Evolutionary conservation across 37 sponge, comb jelly and placozoan species (phyloP), one percentile per base, ranked within the genome.

Genomic region (Beroe forskalii): DNA sequence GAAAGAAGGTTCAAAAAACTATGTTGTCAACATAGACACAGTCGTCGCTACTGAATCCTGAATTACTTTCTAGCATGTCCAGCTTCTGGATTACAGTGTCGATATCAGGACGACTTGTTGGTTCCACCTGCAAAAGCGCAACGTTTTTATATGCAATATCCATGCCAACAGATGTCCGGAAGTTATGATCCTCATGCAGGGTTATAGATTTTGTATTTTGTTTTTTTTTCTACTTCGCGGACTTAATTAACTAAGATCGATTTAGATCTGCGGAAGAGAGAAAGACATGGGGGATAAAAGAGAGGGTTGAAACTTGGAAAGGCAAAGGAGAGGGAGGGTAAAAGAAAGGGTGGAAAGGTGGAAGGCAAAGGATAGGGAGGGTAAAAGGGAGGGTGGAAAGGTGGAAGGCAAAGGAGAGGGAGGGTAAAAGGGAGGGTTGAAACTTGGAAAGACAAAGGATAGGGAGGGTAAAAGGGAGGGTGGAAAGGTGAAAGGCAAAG

Each of bases 41-140:
- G 17, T 69, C 72, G 39, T 69, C 72, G 39, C 72, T 69, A 23
- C 38, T 44, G 20, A 80, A 80, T 4, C 86, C 55, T 1, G 86
- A 80, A 30, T 80, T 80, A 43, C 86, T 80, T 43, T 80, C 86
- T 48, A 80, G 27, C 55, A 80, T 41, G 31, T 80, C 86, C 44
- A 80, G 55, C 55, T 80, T 80, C 86, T 80, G 86, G 14, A 80
- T 80, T 0, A 80, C 86, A 44, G 86, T 43, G 86, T 80, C 86
- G 14, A 80, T 80, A 24, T 80, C 86, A 44, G 86, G 86, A 19
- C 86, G 8, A 12, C 31, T 80, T 25, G 25, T 25, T 4, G 86
- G 86, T 0, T 80, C 86, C 20, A 80, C 86, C 86, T 80, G 55
- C 72, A 36, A n/a, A n/a, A n/a, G n/a, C n/a, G n/a, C n/a, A n/a